These are phyloP conservation scores for Chelonoidis abingdonii DNA, from an alignment of 2,113 vertebrate genomes.

Conservation along the genomic window DNA sequence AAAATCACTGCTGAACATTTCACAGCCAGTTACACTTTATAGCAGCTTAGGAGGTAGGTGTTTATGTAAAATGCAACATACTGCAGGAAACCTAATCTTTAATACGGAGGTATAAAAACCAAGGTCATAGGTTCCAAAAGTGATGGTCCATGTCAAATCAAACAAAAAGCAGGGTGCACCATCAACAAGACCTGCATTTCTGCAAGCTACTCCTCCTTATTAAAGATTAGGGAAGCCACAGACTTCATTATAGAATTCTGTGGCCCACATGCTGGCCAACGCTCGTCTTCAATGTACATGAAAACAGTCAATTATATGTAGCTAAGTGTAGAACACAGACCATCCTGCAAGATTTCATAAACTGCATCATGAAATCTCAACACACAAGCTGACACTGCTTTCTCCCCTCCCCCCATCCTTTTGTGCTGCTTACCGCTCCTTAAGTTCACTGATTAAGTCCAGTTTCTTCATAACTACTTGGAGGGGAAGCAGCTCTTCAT, in stretches of 20 bases:
- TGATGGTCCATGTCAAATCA: neutral
- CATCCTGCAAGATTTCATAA: neutral
- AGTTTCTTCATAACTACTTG: constrained; percentile 96
- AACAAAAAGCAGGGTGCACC: neutral
- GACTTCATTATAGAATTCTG: neutral
- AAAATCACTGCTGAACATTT: neutral
- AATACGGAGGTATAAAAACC: neutral
- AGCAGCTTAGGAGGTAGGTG: neutral
- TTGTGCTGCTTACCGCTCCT: constrained; percentile 81
- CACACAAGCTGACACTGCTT: neutral
- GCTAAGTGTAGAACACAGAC: neutral
- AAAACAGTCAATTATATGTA: neutral
- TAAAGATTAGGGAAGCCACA: neutral
- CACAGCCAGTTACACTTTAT: neutral
- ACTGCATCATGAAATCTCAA: neutral
- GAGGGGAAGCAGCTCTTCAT: constrained; percentile 93
- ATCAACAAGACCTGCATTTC: neutral
- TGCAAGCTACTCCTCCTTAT: neutral
- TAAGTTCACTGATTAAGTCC: constrained; percentile 95
- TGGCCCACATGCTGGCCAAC: neutral
- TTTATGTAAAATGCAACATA: neutral
- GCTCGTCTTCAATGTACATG: neutral
- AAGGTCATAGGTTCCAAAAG: neutral
- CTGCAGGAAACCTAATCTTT: neutral
- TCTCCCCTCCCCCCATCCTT: neutral